A percentile compares a stretch with the other conserved stretches of the same genome.
phyloP scores from a whole-genome alignment of 1,140 invertebrate genomes.

The Araneus ventricosus region DNA sequence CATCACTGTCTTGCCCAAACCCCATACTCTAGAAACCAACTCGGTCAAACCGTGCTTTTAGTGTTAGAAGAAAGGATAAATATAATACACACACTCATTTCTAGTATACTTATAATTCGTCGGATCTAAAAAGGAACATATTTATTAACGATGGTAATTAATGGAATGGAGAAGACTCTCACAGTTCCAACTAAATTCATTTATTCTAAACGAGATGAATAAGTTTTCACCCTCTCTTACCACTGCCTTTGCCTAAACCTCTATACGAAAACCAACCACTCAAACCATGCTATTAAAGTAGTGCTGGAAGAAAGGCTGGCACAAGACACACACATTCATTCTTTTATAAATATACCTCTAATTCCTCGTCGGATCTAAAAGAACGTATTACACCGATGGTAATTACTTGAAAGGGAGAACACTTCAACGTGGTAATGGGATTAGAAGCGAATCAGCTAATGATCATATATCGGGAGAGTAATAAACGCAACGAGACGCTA shows the following conservation, averaged over 20 bases:
- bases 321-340: neutral
- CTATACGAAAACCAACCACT: too few species aligned
- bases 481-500: conserved; percentile 10
- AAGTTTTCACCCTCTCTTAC: too few species aligned
- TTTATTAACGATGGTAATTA: conserved; percentile 48
- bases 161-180: conserved; percentile 28
- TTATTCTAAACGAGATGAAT: too few species aligned
- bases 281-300: too few species aligned
- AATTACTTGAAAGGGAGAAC: conserved; percentile 53
- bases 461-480: neutral
- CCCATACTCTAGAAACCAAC: too few species aligned
- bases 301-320: too few species aligned
- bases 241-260: too few species aligned
- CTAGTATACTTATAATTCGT: neutral
- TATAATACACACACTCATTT: neutral
- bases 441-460: conserved; percentile 35
- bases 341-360: neutral
- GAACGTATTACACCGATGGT: conserved; percentile 1
- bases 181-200: too few species aligned
- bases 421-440: neutral
- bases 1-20: too few species aligned
- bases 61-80: too few species aligned
- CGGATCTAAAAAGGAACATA: neutral
- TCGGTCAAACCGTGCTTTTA: too few species aligned
- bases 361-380: neutral